Evolutionary conservation across 2,113 vertebrate genomes (phyloP).

Genomic region (Tetrax tetrax): DNA sequence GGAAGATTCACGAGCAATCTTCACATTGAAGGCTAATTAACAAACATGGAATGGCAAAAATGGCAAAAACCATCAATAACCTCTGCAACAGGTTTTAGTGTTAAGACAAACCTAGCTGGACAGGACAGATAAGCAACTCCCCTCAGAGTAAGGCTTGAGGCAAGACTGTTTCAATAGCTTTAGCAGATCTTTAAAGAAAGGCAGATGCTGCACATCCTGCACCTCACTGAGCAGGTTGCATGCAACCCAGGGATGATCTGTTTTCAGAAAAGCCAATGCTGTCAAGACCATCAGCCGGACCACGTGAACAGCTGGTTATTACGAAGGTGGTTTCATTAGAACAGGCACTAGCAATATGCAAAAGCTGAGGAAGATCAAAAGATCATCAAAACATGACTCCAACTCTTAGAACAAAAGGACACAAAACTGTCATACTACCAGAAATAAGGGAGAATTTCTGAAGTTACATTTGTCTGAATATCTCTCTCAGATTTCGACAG

Average conservation of each 20-base stretch:
- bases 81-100: background rate
- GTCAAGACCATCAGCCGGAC: background rate
- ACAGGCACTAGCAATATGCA: background rate
- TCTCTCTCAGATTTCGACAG: background rate
- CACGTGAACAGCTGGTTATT: background rate
- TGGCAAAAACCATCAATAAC: background rate
- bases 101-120: background rate
- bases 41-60: background rate
- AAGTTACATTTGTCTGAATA: background rate
- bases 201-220: background rate
- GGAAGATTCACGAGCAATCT: background rate
- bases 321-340: background rate
- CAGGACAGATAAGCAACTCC: background rate
- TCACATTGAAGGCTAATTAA: too few species aligned
- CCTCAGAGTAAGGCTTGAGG: background rate
- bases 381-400: background rate
- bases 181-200: background rate
- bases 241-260: background rate
- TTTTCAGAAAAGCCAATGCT: background rate
- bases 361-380: background rate
- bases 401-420: background rate
- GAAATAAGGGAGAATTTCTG: background rate
- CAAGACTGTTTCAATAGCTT: background rate
- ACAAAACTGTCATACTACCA: background rate
- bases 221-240: background rate